Conservation (phyloP, 2,888 invertebrate species). For the Amblyjoppa proteus region DNA sequence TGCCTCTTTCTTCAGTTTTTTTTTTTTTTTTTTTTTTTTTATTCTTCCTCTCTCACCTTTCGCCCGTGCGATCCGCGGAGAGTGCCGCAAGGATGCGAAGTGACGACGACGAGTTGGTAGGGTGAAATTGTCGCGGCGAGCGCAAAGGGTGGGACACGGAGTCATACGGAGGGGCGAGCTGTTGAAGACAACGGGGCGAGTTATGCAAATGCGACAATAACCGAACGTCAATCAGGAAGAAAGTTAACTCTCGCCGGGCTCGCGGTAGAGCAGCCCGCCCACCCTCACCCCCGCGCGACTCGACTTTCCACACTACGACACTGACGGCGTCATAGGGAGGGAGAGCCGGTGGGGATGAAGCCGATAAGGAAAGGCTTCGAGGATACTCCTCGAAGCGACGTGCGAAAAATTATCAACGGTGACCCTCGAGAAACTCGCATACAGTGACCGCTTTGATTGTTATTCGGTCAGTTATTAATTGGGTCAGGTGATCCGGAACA, state of each 20-base stretch:
- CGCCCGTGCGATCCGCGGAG: conserved; percentile 1
- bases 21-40: conserved; percentile 21
- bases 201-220: conserved; percentile 84
- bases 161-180: conserved; percentile 56
- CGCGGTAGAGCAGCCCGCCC: background rate
- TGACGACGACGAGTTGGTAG: conserved; percentile 18
- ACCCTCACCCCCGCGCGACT: background rate
- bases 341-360: background rate
- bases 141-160: conserved; percentile 41
- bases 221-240: conserved; percentile 83
- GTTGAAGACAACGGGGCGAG: conserved; percentile 73
- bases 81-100: conserved; percentile 24
- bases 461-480: conserved; percentile 48
- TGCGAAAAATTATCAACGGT: conserved; percentile 54
- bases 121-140: background rate
- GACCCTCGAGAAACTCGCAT: conserved; percentile 15
- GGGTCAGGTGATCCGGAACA: conserved; percentile 41
- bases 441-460: conserved; percentile 40
- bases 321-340: background rate
- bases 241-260: conserved; percentile 76
- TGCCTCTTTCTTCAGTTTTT: conserved; percentile 52
- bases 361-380: conserved; percentile 3
- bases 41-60: conserved; percentile 29
- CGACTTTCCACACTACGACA: conserved; percentile 50
- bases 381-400: conserved; percentile 49